Percentiles rank a stretch among this genome's conserved stretches.
These are phyloP conservation scores for Arizona elegans DNA, from an alignment of 2,113 vertebrate genomes.

Conservation along the genomic window DNA sequence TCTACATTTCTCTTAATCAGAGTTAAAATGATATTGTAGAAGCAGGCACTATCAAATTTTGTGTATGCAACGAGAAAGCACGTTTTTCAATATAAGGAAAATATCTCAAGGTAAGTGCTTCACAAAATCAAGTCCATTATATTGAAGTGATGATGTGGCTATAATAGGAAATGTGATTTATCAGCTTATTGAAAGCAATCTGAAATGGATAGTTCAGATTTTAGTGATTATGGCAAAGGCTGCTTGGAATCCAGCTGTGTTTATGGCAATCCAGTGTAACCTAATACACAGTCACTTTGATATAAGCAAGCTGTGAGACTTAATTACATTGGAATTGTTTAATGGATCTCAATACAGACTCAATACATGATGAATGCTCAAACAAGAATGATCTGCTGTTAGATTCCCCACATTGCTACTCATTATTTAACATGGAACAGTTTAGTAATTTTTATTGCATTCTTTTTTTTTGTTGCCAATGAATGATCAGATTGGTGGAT, in stretches of 20 bases:
- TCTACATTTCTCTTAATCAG: background rate
- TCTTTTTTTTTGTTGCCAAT: constrained; percentile 25
- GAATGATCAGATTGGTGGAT: constrained; percentile 34
- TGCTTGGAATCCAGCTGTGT: constrained; percentile 20
- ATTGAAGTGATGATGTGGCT: constrained; percentile 27
- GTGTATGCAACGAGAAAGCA: background rate
- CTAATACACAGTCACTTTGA: background rate
- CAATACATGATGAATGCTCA: constrained; percentile 27
- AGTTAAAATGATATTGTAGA: background rate
- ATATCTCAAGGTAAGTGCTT: background rate
- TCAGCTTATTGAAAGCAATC: constrained; percentile 29
- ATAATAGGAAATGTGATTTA: constrained; percentile 5
- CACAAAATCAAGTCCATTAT: background rate
- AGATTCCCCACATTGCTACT: constrained; percentile 1
- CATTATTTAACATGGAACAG: constrained; percentile 37
- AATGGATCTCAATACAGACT: constrained; percentile 35
- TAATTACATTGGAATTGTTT: constrained; percentile 40
- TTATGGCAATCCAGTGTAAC: constrained; percentile 21
- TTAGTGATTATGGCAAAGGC: constrained; percentile 32
- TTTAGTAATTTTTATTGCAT: constrained; percentile 37
- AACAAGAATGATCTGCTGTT: constrained; percentile 12
- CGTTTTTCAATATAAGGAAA: background rate
- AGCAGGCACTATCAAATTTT: background rate
- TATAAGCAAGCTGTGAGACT: constrained; percentile 34
- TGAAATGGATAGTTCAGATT: constrained; percentile 40